Evolutionary conservation across 30 jellyfish, hydroid and myxozoan genomes (phyloP).

Genomic region (Aurelia sp.): DNA sequence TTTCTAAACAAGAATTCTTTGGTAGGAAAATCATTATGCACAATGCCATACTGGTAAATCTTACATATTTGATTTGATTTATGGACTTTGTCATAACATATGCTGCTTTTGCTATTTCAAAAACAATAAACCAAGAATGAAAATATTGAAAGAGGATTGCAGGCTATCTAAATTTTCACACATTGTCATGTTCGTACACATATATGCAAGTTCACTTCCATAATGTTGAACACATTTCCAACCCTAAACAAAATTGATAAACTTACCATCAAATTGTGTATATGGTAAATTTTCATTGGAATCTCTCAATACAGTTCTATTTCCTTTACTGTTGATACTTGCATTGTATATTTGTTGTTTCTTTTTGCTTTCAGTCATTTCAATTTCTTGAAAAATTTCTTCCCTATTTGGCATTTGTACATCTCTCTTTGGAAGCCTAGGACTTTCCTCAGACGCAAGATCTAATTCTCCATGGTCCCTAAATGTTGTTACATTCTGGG

Average conservation of each 20-base stretch:
- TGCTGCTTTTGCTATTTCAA: too few relatives aligned
- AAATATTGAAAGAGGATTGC: too few relatives aligned
- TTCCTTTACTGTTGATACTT: constrained; percentile 4
- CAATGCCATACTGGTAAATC: too few relatives aligned
- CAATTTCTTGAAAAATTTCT: constrained; percentile 37
- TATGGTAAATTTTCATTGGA: constrained; percentile 67
- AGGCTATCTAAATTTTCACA: too few relatives aligned
- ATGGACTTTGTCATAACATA: too few relatives aligned
- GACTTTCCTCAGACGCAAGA: constrained; percentile 36
- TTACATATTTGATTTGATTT: too few relatives aligned
- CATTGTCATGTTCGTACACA: too few relatives aligned
- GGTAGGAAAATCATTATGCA: too few relatives aligned
- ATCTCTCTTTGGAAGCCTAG: constrained; percentile 4
- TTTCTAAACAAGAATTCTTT: too few relatives aligned
- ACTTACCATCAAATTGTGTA: constrained; percentile 63
- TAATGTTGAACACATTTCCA: background rate
- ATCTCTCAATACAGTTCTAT: constrained; percentile 16
- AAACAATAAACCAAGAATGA: too few relatives aligned
- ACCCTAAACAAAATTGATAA: background rate
- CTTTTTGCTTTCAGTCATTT: constrained; percentile 21
- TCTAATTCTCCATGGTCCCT: constrained; percentile 45
- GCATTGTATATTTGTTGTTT: background rate
- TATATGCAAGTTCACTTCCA: too few relatives aligned
- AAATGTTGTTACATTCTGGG: constrained; percentile 35
- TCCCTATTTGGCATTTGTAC: constrained; percentile 10